Conservation (phyloP, 2,888 invertebrate species). For the Hofmannophila pseudospretella region DNA sequence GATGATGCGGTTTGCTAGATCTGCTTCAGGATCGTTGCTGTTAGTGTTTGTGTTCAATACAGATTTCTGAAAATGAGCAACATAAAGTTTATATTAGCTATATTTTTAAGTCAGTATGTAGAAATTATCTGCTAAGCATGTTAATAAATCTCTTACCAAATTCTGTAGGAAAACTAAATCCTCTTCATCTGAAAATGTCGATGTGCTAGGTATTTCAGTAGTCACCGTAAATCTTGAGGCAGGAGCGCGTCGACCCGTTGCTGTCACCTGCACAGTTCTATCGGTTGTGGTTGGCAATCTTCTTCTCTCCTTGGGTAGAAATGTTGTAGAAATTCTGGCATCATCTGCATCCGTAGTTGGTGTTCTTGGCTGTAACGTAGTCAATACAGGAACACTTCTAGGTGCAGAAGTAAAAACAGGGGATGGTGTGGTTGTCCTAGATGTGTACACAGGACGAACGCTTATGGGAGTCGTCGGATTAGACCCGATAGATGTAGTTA, state of each 20-base stretch:
- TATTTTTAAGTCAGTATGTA: neutral
- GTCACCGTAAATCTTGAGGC: constrained; percentile 39
- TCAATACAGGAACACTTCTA: constrained; percentile 35
- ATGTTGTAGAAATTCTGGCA: constrained; percentile 60
- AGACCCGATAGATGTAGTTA: constrained; percentile 52
- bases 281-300: constrained; percentile 38
- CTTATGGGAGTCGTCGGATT: constrained; percentile 58
- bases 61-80: constrained; percentile 54
- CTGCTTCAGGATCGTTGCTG: constrained; percentile 61
- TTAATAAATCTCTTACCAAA: constrained; percentile 58
- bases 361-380: constrained; percentile 44
- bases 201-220: constrained; percentile 62
- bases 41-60: constrained; percentile 56
- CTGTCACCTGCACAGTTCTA: constrained; percentile 28
- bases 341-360: constrained; percentile 40
- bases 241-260: constrained; percentile 38
- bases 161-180: constrained; percentile 79
- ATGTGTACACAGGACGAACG: constrained; percentile 52
- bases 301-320: constrained; percentile 45
- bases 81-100: neutral
- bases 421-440: constrained; percentile 33
- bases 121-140: no score
- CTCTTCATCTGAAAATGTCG: constrained; percentile 72
- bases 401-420: constrained; percentile 42
- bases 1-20: constrained; percentile 74